Base-by-base conservation (phyloP, 1,140 invertebrate genomes). In the Euschistus heros region DNA sequence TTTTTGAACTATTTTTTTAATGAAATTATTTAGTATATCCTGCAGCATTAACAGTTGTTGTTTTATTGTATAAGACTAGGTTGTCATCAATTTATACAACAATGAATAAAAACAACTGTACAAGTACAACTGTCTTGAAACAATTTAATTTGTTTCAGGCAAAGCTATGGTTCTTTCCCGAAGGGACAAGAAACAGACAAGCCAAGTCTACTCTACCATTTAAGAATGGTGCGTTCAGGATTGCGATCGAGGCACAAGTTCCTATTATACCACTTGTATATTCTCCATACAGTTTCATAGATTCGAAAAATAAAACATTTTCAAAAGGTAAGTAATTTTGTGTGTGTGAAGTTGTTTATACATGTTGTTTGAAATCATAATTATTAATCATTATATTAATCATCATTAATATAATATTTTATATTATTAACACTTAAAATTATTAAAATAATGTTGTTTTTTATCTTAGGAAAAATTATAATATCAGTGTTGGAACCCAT, bases 151-250 rank as follows among this genome's bases (percentile, higher is more conserved):
- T 42, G 27, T 70, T 70, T 20, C 66, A 84, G 77, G 81, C 80
- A 52, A 85, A 86, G 74, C 74, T 85, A 7, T 84, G 81, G 80
- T 73, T 86, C 59, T 85, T 84, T 65, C 82, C 83, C 2, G 84
- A 86, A 73, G 83, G 83, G 0, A 82, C 79, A 17, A 74, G 80
- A 60, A 81, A 81, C 67, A 69, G 67, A n/a, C 70, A 71, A 26
- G 65, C 69, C 30, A 70, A 71, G 46, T 78, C 73, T 24, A 62
- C 77, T 18, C 71, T 80, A 18, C 77, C 80, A 5, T 84, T 84
- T 69, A 89, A 89, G 70, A 88, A 86, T 73, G 88, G 87, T 4
- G 87, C 86, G 2, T 90, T 91, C 75, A 82, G 85, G 71, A 79
- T 89, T 65, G 87, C 87, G 8, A 80, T 89, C 30, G 77, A 82